A percentile compares a stretch with the other conserved stretches of the same genome.
These are phyloP conservation scores for Pristionchus entomophagus DNA, from an alignment of 2,888 invertebrate species.

Conservation along the genomic window DNA sequence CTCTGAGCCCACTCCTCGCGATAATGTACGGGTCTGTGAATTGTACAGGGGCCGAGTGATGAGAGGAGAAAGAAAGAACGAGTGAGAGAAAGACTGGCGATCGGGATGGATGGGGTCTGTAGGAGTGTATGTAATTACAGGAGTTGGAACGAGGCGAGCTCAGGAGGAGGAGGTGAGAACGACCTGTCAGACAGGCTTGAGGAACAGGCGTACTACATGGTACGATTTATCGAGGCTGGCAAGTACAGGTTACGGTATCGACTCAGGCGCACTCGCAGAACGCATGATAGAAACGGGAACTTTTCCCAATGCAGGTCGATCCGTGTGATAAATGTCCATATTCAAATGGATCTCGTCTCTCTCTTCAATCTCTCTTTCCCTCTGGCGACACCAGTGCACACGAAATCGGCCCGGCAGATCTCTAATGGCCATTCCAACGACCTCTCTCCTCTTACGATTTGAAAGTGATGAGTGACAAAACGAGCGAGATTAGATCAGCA, in stretches of 20 bases:
- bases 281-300: slow-evolving; percentile 13
- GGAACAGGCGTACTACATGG: too few relatives aligned
- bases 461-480: slow-evolving; percentile 32
- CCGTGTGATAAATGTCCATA: neutral
- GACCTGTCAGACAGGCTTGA: slow-evolving; percentile 13
- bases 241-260: too few relatives aligned
- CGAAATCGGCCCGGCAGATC: slow-evolving; percentile 35
- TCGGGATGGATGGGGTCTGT: slow-evolving; percentile 11
- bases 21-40: neutral
- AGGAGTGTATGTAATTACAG: slow-evolving; percentile 18
- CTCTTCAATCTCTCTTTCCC: neutral
- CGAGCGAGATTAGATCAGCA: slow-evolving; percentile 16
- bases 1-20: neutral
- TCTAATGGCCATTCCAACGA: neutral
- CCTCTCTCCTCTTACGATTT: neutral
- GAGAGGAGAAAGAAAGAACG: neutral
- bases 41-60: slow-evolving; percentile 2
- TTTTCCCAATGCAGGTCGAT: neutral
- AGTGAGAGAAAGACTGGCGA: slow-evolving; percentile 22
- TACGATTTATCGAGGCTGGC: too few relatives aligned
- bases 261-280: neutral
- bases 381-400: neutral
- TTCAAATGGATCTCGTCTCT: slow-evolving; percentile 41
- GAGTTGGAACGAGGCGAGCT: slow-evolving; percentile 35
- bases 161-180: slow-evolving; percentile 16